Conservation (phyloP, 2,888 invertebrate species). For the Temnothorax rugatulus region DNA sequence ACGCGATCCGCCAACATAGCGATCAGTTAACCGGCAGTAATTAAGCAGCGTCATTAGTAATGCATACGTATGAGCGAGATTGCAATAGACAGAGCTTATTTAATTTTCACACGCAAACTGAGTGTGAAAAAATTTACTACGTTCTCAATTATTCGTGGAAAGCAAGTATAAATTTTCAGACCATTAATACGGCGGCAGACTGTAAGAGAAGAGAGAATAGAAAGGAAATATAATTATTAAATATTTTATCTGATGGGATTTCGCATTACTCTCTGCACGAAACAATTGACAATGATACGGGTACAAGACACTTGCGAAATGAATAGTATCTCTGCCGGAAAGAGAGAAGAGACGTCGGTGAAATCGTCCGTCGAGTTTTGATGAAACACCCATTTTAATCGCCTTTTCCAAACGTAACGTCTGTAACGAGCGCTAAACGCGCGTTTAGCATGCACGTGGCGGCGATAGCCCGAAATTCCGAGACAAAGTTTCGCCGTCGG, state of each 20-base stretch:
- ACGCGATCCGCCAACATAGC: constrained; percentile 19
- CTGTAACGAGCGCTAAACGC: constrained; percentile 23
- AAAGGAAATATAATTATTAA: background rate
- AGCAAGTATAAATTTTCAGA: background rate
- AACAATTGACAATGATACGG: background rate
- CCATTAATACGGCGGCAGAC: background rate
- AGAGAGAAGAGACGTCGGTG: background rate
- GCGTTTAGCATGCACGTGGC: constrained; percentile 41
- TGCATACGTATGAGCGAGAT: background rate
- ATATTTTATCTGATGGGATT: background rate
- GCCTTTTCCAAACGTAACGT: constrained; percentile 1
- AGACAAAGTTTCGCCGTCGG: constrained; percentile 29
- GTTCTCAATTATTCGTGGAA: background rate
- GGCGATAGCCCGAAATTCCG: constrained; percentile 42
- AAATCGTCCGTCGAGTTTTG: background rate
- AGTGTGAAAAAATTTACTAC: background rate
- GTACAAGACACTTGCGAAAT: background rate
- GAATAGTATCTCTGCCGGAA: background rate
- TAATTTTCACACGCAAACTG: constrained; percentile 18
- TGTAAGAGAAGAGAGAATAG: background rate
- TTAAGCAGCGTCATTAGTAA: constrained; percentile 30
- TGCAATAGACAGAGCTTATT: background rate
- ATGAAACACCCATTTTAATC: constrained; percentile 12
- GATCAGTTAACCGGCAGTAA: constrained; percentile 25
- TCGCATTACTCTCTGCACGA: background rate